These are phyloP conservation scores for Takifugu bimaculatus DNA, from an alignment of 2,113 vertebrate genomes.

Conservation along the genomic window DNA sequence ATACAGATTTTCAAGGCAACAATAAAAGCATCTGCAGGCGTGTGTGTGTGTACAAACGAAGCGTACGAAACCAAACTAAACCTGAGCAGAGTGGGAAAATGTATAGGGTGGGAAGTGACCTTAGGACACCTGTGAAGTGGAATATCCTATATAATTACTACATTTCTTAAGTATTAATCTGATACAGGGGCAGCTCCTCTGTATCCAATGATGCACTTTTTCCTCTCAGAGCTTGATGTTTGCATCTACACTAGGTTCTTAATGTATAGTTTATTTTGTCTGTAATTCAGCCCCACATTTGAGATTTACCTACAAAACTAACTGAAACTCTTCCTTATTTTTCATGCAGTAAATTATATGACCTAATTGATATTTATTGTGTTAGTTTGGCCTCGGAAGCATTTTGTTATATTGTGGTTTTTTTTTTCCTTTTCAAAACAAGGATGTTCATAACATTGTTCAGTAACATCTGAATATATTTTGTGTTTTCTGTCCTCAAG, in stretches of 20 bases:
- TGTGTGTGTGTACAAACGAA: slow-evolving; percentile 24
- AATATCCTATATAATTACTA: not conserved
- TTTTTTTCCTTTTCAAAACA: slow-evolving; percentile 19
- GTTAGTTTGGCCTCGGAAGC: slow-evolving; percentile 14
- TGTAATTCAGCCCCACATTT: not conserved
- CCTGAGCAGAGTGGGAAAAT: not conserved
- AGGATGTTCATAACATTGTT: slow-evolving; percentile 16
- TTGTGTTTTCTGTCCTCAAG: slow-evolving; percentile 22
- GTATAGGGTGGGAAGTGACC: slow-evolving; percentile 70
- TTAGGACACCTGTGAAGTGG: slow-evolving; percentile 52
- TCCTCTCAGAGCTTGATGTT: slow-evolving; percentile 9
- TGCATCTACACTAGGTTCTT: not conserved
- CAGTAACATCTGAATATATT: slow-evolving; percentile 5
- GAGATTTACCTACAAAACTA: not conserved
- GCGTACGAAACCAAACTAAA: too few species aligned
- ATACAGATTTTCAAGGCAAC: slow-evolving; percentile 27
- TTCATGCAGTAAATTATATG: not conserved
- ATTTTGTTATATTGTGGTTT: slow-evolving; percentile 19
- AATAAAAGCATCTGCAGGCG: slow-evolving; percentile 50
- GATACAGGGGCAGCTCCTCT: slow-evolving; percentile 33
- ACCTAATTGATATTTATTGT: slow-evolving; percentile 6
- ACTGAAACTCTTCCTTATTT: slow-evolving; percentile 17
- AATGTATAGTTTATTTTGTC: not conserved
- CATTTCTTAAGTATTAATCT: slow-evolving; percentile 12
- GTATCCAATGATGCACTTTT: slow-evolving; percentile 40